Base-by-base conservation (phyloP, 2,888 invertebrate genomes). In the Nemotelus nigrinus region DNA sequence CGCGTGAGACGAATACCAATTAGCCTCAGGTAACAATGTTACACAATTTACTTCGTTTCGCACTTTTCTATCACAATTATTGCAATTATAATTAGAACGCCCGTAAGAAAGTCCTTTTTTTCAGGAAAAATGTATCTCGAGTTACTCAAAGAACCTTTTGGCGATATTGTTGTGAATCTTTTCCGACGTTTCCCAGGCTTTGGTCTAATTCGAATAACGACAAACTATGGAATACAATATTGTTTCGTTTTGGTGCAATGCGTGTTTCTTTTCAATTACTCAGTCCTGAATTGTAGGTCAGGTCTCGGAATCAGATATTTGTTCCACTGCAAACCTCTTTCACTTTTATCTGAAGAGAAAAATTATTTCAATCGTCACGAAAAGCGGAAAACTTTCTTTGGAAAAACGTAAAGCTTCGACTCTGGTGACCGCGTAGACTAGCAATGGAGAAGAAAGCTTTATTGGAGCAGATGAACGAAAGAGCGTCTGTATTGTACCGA, bases 211-310 rank as follows among this genome's bases (percentile, higher is more conserved):
- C 65, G 47, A 65, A 25, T 25, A 25, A 65, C 45, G 4, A 2
- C 60, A 8, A 25, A 58, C 47, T 48, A 74, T 63, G 39, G 74
- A 72, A 72, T 25, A 25, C 25, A 25, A 25, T 70, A 57, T 63
- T 48, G 74, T 48, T 47, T 74, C 25, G 63, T 47, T 74, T 60
- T 74, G 74, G 57, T 74, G 74, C 74, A 74, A 63, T 74, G 74
- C 74, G 74, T 63, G 60, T 74, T 74, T 74, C 72, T 25, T 64
- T 70, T 70, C 55, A 8, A 55, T 70, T 70, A 70, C 70, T 70
- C 70, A 70, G 25, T 50, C 44, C 6, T 8, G 53, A 43, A 43
- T 70, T 70, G 53, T 70, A 70, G 70, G 74, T 74, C 74, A 70
- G 70, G 55, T 70, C 53, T 70, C 41, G 47, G 48, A n/a, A 39